Base-by-base conservation (phyloP, 2,888 invertebrate species). In the Vannuccia rotundouncinata region DNA sequence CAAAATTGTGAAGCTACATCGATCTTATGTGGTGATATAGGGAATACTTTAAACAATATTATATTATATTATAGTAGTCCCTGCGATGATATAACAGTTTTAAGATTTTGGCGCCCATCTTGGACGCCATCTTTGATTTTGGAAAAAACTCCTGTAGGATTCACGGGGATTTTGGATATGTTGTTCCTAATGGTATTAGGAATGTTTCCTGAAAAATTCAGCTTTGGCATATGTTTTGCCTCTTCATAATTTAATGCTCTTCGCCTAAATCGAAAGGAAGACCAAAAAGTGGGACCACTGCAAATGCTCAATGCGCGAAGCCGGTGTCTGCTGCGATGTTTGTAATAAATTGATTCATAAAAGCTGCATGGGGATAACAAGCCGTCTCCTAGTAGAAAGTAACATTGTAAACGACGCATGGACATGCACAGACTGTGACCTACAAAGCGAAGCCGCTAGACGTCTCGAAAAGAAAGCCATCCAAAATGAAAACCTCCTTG, bases 41-140 rank as follows among this genome's bases (percentile, higher is more conserved):
- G n/a, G n/a, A n/a, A n/a, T n/a, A n/a, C n/a, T n/a, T n/a, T n/a
- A n/a, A n/a, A n/a, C n/a, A n/a, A n/a, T n/a, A n/a, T n/a, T n/a
- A n/a, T n/a, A n/a, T n/a, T n/a, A n/a, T n/a, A n/a, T n/a, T n/a
- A n/a, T n/a, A n/a, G n/a, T n/a, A n/a, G n/a, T n/a, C n/a, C n/a
- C n/a, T n/a, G n/a, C n/a, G n/a, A n/a, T n/a, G n/a, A 66, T 66
- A 66, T 66, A 66, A 66, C 66, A 66, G 66, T 66, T 66, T 66
- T 66, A 66, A 66, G 66, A 66, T 66, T 66, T 66, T 66, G 66
- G 66, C 66, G 66, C 22, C 66, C 66, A 66, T 66, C 66, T 66
- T 66, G 66, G 66, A 66, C 66, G 66, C 66, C 66, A 66, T 66
- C 66, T 66, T 66, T 66, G 66, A 66, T 66, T 66, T 66, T 66